phyloP scores from a whole-genome alignment of 1,140 invertebrate species.

The Oedothorax gibbosus region DNA sequence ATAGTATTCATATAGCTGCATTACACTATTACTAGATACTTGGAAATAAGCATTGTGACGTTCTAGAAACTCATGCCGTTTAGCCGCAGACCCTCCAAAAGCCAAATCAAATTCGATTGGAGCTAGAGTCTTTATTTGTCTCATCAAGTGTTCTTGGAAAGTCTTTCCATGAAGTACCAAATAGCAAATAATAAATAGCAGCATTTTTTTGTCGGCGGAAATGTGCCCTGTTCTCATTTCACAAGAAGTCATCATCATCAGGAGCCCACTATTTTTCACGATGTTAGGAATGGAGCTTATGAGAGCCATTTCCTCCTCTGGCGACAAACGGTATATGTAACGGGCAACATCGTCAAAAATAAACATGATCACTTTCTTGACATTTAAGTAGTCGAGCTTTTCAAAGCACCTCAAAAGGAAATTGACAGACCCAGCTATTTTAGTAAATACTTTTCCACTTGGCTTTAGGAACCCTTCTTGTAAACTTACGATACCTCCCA shows the following conservation, averaged over 20 bases:
- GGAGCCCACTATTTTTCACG: not conserved
- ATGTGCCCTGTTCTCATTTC: not conserved
- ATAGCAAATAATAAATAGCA: not conserved
- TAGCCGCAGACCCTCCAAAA: not conserved
- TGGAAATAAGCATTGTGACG: not conserved
- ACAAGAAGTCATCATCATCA: not conserved
- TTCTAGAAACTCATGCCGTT: not conserved
- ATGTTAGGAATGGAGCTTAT: not conserved
- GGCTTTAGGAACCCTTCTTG: no score
- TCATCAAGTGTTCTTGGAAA: not conserved
- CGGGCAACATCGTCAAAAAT: slow-evolving; percentile 24
- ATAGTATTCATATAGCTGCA: not conserved
- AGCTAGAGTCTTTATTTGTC: not conserved
- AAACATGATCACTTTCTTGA: slow-evolving; percentile 13
- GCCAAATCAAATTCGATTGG: not conserved
- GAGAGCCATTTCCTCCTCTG: not conserved
- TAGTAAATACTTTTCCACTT: no score
- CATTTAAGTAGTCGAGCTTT: not conserved
- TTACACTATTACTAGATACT: not conserved
- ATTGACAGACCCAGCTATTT: not conserved
- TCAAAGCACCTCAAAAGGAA: not conserved
- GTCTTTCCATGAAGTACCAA: slow-evolving; percentile 1
- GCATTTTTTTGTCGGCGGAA: not conserved
- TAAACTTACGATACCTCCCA: no score
- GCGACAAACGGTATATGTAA: not conserved